Base-by-base conservation (phyloP, 2,113 vertebrate genomes). In the Limnothrissa miodon region DNA sequence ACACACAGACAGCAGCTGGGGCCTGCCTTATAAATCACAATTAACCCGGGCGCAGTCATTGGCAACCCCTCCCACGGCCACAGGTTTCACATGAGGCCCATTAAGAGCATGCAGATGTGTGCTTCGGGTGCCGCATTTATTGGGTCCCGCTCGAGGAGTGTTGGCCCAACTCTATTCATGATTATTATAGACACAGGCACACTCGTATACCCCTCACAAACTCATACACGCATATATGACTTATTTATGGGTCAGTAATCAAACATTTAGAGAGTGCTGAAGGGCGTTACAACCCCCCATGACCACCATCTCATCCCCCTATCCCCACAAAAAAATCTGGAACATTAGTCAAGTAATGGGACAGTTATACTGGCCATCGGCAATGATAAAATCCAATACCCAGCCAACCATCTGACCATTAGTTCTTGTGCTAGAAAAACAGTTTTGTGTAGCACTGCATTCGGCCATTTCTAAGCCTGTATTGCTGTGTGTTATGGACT, bases 21-120 rank as follows among this genome's bases (percentile, higher is more conserved):
- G 48, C 88, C 88, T 81, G 84, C 89, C 91, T 93, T 90, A 90
- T 88, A 84, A 90, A 90, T 93, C 90, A 90, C 87, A 86, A 93
- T 91, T 92, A 91, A 93, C 91, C 87, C 88, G 80, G 78, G 66
- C 33, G 25, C 29, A 19, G 13, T 39, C 83, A 80, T 80, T 81
- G 80, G 29, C 79, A 39, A 48, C 13, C 48, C 5, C 45, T 80
- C 11, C 62, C 5, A 48, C 25, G 78, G 42, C 66, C 25, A 74
- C 66, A 74, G 25, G 66, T 74, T 74, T 74, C 66, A 74, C 66
- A 74, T 10, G 11, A 15, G 59, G 59, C n/a, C 59, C 59, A 66
- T 66, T 66, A 66, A 66, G 59, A 29, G 1, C 59, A 74, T 13
- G 33, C 66, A 74, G 66, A 74, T 74, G 66, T 33, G 25, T 15